phyloP scores from a whole-genome alignment of 2,888 invertebrate species.

The Rhagonycha fulva region DNA sequence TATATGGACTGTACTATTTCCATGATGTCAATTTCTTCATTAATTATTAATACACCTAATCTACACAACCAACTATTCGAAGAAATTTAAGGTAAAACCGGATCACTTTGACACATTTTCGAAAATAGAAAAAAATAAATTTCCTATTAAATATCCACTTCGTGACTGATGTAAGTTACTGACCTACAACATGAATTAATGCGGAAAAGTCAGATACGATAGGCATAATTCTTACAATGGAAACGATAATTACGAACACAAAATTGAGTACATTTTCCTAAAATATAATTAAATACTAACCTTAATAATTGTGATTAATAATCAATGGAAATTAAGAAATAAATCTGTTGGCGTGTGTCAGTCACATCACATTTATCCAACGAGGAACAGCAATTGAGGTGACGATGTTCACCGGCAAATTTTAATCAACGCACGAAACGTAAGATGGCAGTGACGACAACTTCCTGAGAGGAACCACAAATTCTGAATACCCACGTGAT shows the following conservation, averaged over 20 bases:
- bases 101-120: not conserved
- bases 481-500: not conserved
- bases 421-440: not conserved
- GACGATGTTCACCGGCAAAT: not conserved
- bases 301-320: constrained; percentile 36
- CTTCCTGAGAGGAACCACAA: not conserved
- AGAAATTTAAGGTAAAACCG: not conserved
- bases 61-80: not conserved
- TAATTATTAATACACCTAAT: constrained; percentile 22
- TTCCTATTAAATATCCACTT: not conserved
- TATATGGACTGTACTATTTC: constrained; percentile 31
- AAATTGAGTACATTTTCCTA: not conserved
- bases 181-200: constrained; percentile 34
- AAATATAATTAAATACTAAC: constrained; percentile 30
- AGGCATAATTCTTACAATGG: not conserved
- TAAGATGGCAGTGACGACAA: not conserved
- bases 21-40: constrained; percentile 30
- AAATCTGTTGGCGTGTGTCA: constrained; percentile 40
- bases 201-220: constrained; percentile 6
- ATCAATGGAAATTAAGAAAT: constrained; percentile 39
- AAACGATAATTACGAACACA: not conserved
- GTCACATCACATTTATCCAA: constrained; percentile 43
- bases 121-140: not conserved
- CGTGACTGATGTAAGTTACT: constrained; percentile 26
- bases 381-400: constrained; percentile 8